phyloP scores from a whole-genome alignment of 2,888 invertebrate genomes.

The Acheta domesticus region DNA sequence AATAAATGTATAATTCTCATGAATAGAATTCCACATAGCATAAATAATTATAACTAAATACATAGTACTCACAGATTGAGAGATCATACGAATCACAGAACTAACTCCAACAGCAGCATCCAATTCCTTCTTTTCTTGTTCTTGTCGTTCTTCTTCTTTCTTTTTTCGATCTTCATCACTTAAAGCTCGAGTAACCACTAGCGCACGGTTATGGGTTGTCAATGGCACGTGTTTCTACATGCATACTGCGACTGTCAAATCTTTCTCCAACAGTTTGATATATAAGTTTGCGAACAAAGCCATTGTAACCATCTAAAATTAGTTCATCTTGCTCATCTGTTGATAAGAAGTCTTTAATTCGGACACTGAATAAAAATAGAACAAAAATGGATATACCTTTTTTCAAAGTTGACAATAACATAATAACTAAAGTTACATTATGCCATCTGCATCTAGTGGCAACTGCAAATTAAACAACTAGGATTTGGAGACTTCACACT shows the following conservation, averaged over 20 bases:
- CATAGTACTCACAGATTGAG: constrained; percentile 63
- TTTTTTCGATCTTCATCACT: constrained; percentile 40
- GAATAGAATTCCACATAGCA: too few relatives aligned
- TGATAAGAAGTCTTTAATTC: constrained; percentile 59
- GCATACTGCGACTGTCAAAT: constrained; percentile 42
- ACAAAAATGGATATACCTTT: too few relatives aligned
- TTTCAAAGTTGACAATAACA: too few relatives aligned
- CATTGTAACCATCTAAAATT: constrained; percentile 63
- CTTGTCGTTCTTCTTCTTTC: constrained; percentile 48
- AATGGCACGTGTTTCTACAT: constrained; percentile 43
- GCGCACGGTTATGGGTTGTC: constrained; percentile 23
- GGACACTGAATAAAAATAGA: constrained; percentile 50
- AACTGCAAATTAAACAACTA: too few relatives aligned
- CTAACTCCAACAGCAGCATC: constrained; percentile 75
- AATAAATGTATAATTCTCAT: too few relatives aligned
- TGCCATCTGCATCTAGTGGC: too few relatives aligned
- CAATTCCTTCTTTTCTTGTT: constrained; percentile 57
- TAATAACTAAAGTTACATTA: too few relatives aligned
- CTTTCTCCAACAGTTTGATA: constrained; percentile 55
- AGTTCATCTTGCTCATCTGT: constrained; percentile 55
- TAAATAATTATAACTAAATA: too few relatives aligned
- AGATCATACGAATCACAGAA: constrained; percentile 67
- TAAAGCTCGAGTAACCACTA: constrained; percentile 30
- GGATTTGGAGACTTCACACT: too few relatives aligned
- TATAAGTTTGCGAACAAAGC: constrained; percentile 63